phyloP scores from a whole-genome alignment of 1,140 invertebrate species.

The Neocloeon triangulifer region DNA sequence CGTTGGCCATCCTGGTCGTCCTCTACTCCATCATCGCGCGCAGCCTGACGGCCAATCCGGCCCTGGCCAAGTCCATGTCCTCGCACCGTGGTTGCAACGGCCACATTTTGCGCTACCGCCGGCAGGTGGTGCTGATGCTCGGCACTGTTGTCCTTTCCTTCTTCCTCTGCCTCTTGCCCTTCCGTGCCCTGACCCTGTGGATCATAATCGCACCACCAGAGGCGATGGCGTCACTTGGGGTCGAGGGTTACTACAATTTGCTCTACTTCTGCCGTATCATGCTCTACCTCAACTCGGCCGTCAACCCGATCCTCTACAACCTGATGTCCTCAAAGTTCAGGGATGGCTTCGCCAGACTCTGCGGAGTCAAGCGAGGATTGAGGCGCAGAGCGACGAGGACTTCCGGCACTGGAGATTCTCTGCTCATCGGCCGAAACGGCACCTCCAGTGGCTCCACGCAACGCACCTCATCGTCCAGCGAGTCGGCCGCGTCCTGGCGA shows the following conservation, averaged over 20 bases:
- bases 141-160: conserved; percentile 76
- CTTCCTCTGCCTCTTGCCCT: conserved; percentile 72
- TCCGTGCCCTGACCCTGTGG: conserved; percentile 64
- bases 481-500: no score
- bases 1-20: conserved; percentile 51
- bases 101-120: conserved; percentile 11
- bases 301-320: conserved; percentile 78
- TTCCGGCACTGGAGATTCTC: no score
- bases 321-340: conserved; percentile 82
- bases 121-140: conserved; percentile 60
- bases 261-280: conserved; percentile 69
- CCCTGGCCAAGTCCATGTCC: conserved; percentile 10
- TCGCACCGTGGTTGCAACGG: conserved; percentile 7
- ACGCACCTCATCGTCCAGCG: no score
- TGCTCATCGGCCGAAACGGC: no score
- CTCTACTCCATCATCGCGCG: conserved; percentile 64
- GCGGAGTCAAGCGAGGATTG: conserved; percentile 15
- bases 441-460: no score
- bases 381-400: conserved; percentile 6
- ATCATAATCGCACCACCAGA: conserved; percentile 49
- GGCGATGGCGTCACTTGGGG: conserved; percentile 32
- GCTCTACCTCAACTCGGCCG: conserved; percentile 70
- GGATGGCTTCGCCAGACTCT: conserved; percentile 46
- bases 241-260: conserved; percentile 62
- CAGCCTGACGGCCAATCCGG: conserved; percentile 55